Evolutionary conservation across 2,888 invertebrate genomes (phyloP).

Genomic region (Cheilosia vulpina): DNA sequence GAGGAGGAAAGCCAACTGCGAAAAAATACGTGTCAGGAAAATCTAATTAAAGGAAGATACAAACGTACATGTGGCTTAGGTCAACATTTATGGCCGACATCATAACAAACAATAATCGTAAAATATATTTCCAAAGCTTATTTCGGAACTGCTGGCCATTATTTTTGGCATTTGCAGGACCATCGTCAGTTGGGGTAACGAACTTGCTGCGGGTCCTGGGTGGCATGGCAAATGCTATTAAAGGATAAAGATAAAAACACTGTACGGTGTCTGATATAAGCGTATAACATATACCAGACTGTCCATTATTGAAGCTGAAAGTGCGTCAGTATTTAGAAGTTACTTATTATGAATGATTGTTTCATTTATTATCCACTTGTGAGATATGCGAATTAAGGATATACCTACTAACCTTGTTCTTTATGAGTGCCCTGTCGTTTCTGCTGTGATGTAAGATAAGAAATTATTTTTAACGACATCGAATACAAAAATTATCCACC

Average conservation of each 20-base stretch:
- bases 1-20: slow-evolving; percentile 25
- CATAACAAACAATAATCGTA: slow-evolving; percentile 73
- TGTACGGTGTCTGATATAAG: slow-evolving; percentile 28
- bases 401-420: background rate
- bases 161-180: slow-evolving; percentile 48
- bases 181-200: slow-evolving; percentile 33
- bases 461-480: too few relatives aligned
- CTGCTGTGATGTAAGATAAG: too few relatives aligned
- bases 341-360: slow-evolving; percentile 68
- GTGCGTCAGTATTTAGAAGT: slow-evolving; percentile 67
- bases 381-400: slow-evolving; percentile 40
- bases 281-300: slow-evolving; percentile 37
- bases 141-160: slow-evolving; percentile 44
- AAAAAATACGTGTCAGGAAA: slow-evolving; percentile 69
- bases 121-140: slow-evolving; percentile 68
- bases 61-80: slow-evolving; percentile 63
- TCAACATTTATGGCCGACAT: slow-evolving; percentile 68
- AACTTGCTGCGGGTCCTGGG: slow-evolving; percentile 17
- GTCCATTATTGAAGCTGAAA: slow-evolving; percentile 44
- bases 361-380: slow-evolving; percentile 38
- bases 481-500: too few relatives aligned
- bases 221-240: slow-evolving; percentile 40
- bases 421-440: too few relatives aligned
- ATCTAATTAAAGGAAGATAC: slow-evolving; percentile 75
- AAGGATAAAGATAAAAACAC: slow-evolving; percentile 47